Evolutionary conservation across 23 tunicate species (phyloP).

Genomic region (Ascidia mentula): DNA sequence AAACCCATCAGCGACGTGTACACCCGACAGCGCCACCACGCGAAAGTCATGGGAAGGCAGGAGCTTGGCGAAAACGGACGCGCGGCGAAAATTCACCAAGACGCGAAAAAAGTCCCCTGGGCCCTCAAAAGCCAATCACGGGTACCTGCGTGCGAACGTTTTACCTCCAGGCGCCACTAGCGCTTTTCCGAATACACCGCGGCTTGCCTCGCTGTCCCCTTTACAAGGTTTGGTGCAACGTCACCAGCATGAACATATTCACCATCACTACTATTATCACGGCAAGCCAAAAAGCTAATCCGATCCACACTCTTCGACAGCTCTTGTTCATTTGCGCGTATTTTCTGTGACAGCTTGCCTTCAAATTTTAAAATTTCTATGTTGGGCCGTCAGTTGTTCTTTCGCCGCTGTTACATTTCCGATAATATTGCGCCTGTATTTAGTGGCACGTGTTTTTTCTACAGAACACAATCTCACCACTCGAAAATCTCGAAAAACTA

Average conservation of each 20-base stretch:
- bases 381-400: neutral
- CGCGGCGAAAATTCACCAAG: constrained; percentile 10
- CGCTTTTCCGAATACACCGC: constrained; percentile 23
- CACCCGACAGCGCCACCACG: neutral
- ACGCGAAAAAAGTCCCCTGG: constrained; percentile 10
- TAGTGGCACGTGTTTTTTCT: neutral
- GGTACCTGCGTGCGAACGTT: constrained; percentile 27
- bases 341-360: neutral
- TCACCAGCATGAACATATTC: constrained; percentile 46
- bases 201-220: neutral
- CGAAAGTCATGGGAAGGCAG: neutral
- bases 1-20: neutral
- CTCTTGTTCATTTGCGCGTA: neutral
- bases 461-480: too few relatives aligned
- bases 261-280: constrained; percentile 49
- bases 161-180: constrained; percentile 19
- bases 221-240: neutral
- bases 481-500: too few relatives aligned
- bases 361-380: neutral
- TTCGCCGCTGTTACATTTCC: neutral
- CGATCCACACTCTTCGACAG: neutral
- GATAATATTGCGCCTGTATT: neutral
- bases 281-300: constrained; percentile 10
- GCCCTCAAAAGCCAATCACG: constrained; percentile 6
- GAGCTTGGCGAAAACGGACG: neutral